phyloP scores from a whole-genome alignment of 2,888 invertebrate genomes.

The Megastigmus dorsalis region DNA sequence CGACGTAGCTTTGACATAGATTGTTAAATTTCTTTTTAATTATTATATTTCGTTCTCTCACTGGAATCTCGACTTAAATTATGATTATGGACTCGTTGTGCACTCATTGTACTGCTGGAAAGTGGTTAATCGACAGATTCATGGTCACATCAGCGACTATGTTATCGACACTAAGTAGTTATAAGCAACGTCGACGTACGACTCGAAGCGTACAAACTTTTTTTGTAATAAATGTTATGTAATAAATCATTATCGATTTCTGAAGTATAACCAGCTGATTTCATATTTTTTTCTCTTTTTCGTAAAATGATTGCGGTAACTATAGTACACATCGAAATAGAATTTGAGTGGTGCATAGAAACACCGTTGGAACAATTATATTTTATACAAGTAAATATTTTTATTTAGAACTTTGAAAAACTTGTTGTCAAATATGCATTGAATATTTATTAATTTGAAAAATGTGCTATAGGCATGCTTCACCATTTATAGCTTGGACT shows the following conservation, averaged over 20 bases:
- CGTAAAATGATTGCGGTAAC: constrained; percentile 8
- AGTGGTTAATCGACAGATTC: constrained; percentile 40
- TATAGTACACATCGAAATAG: constrained; percentile 27
- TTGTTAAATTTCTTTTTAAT: constrained; percentile 9
- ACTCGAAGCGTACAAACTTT: constrained; percentile 29
- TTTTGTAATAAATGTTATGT: constrained; percentile 43
- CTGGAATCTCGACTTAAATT: constrained; percentile 27
- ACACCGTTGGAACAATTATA: constrained; percentile 32
- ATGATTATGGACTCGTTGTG: constrained; percentile 46
- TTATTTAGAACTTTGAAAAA: constrained; percentile 35
- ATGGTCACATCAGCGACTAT: constrained; percentile 23
- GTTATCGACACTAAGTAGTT: constrained; percentile 44
- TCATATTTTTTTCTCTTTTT: not conserved
- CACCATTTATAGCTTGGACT: constrained; percentile 43
- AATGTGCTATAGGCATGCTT: constrained; percentile 26
- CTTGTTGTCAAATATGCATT: constrained; percentile 11
- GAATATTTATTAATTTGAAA: constrained; percentile 32
- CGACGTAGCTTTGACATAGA: constrained; percentile 44
- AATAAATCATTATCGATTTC: constrained; percentile 43
- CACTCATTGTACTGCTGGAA: constrained; percentile 45
- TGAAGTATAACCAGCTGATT: constrained; percentile 22
- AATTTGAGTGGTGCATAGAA: constrained; percentile 12
- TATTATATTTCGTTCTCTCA: constrained; percentile 33
- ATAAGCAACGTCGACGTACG: constrained; percentile 45
- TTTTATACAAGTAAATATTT: constrained; percentile 30